Percentiles rank a stretch among this genome's conserved stretches.
Evolutionary conservation across 2,113 vertebrate species (phyloP).

Genomic region (Gambusia affinis): DNA sequence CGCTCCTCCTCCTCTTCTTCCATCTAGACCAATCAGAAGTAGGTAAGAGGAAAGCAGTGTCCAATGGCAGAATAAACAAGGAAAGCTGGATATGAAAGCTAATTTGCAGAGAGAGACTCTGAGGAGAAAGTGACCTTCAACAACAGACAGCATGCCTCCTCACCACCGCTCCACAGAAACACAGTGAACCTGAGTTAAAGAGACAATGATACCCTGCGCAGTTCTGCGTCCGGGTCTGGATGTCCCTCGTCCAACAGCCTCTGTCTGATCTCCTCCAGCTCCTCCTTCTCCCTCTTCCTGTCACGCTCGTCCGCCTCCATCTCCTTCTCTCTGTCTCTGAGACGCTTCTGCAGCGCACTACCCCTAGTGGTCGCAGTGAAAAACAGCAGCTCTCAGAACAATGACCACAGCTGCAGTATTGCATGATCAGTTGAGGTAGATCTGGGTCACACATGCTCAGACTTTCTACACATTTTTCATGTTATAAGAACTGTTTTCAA

Average conservation of each 20-base stretch:
- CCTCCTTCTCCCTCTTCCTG: constrained; percentile 97
- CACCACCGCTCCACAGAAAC: constrained; percentile 6
- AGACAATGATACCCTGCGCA: constrained; percentile 87
- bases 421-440: constrained; percentile 41
- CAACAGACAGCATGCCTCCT: constrained; percentile 22
- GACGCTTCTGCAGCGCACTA: constrained; percentile 97
- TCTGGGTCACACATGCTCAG: constrained; percentile 21
- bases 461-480: background rate
- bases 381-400: constrained; percentile 63
- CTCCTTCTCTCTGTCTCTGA: constrained; percentile 97
- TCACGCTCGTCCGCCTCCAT: constrained; percentile 98
- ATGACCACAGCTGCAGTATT: constrained; percentile 38
- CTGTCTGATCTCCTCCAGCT: constrained; percentile 96
- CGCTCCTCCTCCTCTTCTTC: constrained; percentile 96
- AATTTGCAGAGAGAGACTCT: constrained; percentile 27
- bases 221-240: constrained; percentile 96
- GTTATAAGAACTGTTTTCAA: too few relatives aligned
- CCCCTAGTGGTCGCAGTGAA: constrained; percentile 82
- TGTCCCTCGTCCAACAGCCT: constrained; percentile 97
- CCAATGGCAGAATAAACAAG: constrained; percentile 27
- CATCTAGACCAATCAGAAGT: constrained; percentile 83
- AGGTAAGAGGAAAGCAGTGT: constrained; percentile 22
- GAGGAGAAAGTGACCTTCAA: constrained; percentile 74
- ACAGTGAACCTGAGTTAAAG: constrained; percentile 6
- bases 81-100: constrained; percentile 31